Conservation (phyloP, 2,888 invertebrate genomes). For the Thalpophila matura region DNA sequence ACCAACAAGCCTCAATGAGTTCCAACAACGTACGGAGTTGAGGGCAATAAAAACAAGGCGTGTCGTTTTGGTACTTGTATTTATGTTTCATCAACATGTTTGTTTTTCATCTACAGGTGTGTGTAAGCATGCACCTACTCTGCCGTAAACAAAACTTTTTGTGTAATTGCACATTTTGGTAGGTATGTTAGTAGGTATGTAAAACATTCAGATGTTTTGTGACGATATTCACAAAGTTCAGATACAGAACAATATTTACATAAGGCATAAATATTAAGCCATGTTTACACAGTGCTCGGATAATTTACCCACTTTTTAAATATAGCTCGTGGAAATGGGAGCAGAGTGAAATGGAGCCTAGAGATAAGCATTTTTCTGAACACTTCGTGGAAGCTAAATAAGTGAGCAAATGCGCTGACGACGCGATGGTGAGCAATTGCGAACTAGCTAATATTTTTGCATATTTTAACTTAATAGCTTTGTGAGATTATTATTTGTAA, state of each 20-base stretch:
- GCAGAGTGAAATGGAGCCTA: slow-evolving; percentile 44
- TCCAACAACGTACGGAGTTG: slow-evolving; percentile 34
- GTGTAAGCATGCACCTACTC: slow-evolving; percentile 28
- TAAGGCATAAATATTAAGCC: slow-evolving; percentile 22
- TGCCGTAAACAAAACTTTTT: slow-evolving; percentile 22
- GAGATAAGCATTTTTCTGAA: slow-evolving; percentile 53
- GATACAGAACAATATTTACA: slow-evolving; percentile 7
- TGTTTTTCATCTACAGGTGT: slow-evolving; percentile 42
- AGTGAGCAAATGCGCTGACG: slow-evolving; percentile 22
- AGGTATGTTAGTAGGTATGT: no score
- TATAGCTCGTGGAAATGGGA: slow-evolving; percentile 23
- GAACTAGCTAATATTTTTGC: slow-evolving; percentile 6
- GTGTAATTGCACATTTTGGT: slow-evolving; percentile 37
- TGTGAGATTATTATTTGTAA: background rate
- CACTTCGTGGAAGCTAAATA: slow-evolving; percentile 33
- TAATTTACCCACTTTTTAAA: slow-evolving; percentile 16
- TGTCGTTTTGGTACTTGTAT: slow-evolving; percentile 37
- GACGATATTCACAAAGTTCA: background rate
- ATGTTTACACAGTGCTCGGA: background rate
- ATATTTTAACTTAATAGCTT: background rate
- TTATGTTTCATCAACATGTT: slow-evolving; percentile 45
- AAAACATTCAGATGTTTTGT: slow-evolving; percentile 15
- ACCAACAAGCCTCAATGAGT: slow-evolving; percentile 52
- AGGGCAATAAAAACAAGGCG: slow-evolving; percentile 45
- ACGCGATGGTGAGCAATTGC: background rate